Conservation (phyloP, 2,888 invertebrate species). For the Phyllotreta cruciferae region DNA sequence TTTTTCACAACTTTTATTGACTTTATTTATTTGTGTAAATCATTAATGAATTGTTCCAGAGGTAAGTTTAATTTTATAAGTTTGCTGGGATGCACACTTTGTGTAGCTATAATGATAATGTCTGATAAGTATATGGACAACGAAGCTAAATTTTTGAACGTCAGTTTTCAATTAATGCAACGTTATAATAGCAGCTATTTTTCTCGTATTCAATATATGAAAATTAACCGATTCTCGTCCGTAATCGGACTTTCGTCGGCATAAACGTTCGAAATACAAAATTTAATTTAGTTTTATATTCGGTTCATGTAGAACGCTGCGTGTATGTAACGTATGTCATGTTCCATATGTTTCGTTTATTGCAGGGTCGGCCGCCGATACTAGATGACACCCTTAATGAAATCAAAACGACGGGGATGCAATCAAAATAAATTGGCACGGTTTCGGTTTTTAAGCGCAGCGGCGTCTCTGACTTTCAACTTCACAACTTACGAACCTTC, state of each 20-base stretch:
- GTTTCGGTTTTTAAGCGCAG: constrained; percentile 33
- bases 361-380: constrained; percentile 47
- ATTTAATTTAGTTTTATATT: constrained; percentile 58
- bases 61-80: no score
- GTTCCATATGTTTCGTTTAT: constrained; percentile 55
- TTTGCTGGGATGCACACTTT: no score
- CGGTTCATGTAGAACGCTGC: constrained; percentile 49
- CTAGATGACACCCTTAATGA: constrained; percentile 58
- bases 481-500: no score
- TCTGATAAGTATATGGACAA: no score
- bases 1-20: no score
- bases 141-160: no score
- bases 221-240: constrained; percentile 5
- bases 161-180: no score
- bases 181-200: no score
- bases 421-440: constrained; percentile 57
- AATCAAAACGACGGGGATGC: constrained; percentile 58
- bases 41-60: no score
- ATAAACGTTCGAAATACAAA: constrained; percentile 54
- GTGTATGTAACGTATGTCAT: constrained; percentile 50
- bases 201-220: neutral
- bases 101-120: no score
- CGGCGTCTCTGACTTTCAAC: constrained; percentile 4
- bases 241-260: constrained; percentile 38
- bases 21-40: no score